These are phyloP conservation scores for Chascanopsetta lugubris DNA, from an alignment of 2,113 vertebrate genomes.

Conservation along the genomic window DNA sequence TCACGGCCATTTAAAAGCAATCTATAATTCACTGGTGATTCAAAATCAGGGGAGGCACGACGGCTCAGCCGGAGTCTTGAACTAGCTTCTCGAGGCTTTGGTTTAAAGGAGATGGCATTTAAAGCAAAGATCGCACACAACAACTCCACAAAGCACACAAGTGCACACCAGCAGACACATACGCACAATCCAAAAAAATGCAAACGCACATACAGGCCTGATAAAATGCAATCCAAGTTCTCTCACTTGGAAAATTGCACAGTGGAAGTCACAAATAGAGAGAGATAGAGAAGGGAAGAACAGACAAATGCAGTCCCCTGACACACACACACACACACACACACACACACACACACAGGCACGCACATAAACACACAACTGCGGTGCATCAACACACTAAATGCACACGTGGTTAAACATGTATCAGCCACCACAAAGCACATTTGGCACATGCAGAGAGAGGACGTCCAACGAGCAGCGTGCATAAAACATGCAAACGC, in stretches of 20 bases:
- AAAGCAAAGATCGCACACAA: constrained; percentile 2
- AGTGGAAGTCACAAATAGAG: constrained; percentile 51
- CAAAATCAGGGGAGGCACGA: not conserved
- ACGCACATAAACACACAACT: constrained; percentile 14
- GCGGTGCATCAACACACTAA: constrained; percentile 20
- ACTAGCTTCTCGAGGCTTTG: constrained; percentile 1
- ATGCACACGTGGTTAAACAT: constrained; percentile 38
- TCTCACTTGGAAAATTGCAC: constrained; percentile 68
- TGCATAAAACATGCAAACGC: not conserved
- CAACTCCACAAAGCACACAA: not conserved
- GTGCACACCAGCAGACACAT: not conserved
- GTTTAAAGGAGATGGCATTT: constrained; percentile 6
- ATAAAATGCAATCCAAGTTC: constrained; percentile 60
- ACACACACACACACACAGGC: constrained; percentile 26
- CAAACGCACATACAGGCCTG: constrained; percentile 31
- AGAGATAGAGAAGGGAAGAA: constrained; percentile 14
- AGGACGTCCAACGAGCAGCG: not conserved
- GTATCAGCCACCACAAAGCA: constrained; percentile 13
- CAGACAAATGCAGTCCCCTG: constrained; percentile 34
- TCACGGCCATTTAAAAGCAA: not conserved
- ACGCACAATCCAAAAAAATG: constrained; percentile 16
- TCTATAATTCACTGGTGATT: not conserved
- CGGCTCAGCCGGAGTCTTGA: not conserved
- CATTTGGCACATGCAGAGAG: not conserved
- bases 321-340: constrained; percentile 13